Evolutionary conservation across 2,888 invertebrate genomes (phyloP), one percentile per base, ranked within the genome.

Genomic region (Machimus atricapillus): DNA sequence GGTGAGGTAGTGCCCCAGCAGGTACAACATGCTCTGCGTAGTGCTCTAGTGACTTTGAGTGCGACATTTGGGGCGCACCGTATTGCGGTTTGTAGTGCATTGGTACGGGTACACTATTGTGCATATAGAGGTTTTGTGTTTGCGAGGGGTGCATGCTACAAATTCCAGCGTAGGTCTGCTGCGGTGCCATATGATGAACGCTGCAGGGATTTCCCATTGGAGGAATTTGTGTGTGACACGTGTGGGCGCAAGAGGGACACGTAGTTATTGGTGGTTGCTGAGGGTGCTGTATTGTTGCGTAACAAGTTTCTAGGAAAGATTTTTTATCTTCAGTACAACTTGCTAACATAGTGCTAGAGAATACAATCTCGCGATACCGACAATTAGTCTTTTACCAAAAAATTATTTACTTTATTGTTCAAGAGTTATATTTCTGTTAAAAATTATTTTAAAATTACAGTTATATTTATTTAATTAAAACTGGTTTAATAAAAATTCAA

Each of bases 11-110:
- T 52, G 85, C 40, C 34, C 82, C 74, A 27, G 86, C 16, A 40
- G 90, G 90, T 79, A 91, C 91, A 85, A 91, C 91, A 88, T 91
- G 88, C 27, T 88, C 88, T 19, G 86, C 92, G 89, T 93, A 93
- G 86, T 93, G 92, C 12, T 93, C 93, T 85, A 93, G 88, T 87
- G 92, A 92, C 87, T 92, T 92, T 2, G 93, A 93, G 87, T 93
- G 93, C 27, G 92, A 91, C 90, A 92, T 92, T 52, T 91, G 89
- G 31, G 90, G 43, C 40, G 77, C 78, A 19, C 76, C 34, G 31
- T 56, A 77, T 76, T 86, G 85, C n/a, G 88, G 83, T 87, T 79
- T 89, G 83, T 74, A 83, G 34, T 85, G 85, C 85, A 85, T 85
- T 85, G 86, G 56, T 27, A 77, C 85, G 34, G 83, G 43, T 66